Conservation (phyloP, 2,888 invertebrate genomes). For the Hoplodrina blanda region DNA sequence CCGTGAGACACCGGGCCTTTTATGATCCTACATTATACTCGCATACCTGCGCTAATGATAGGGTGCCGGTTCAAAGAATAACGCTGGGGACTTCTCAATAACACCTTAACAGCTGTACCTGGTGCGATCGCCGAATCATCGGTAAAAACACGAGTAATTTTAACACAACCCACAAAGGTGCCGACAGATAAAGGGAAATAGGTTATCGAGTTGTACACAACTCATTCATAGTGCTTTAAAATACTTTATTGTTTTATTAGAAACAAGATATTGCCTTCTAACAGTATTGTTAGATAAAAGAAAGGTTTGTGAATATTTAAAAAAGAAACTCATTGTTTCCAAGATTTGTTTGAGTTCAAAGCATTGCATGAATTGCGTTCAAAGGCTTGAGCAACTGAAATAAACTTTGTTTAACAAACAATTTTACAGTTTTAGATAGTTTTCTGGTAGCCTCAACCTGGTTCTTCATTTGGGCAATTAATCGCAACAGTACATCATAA, state of each 20-base stretch:
- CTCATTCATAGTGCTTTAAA: conserved; percentile 66
- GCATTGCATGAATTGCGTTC: conserved; percentile 37
- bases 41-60: conserved; percentile 86
- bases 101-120: conserved; percentile 77
- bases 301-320: conserved; percentile 50
- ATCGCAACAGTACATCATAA: conserved; percentile 58
- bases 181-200: conserved; percentile 75
- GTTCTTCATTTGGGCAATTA: conserved; percentile 43
- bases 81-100: conserved; percentile 77
- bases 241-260: conserved; percentile 76
- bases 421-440: conserved; percentile 18
- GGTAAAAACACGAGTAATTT: conserved; percentile 67
- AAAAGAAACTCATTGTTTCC: conserved; percentile 45
- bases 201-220: conserved; percentile 74
- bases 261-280: conserved; percentile 44
- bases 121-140: conserved; percentile 41
- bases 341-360: conserved; percentile 23
- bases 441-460: conserved; percentile 38
- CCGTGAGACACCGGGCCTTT: conserved; percentile 74
- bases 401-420: conserved; percentile 7
- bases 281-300: conserved; percentile 36
- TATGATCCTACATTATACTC: conserved; percentile 69
- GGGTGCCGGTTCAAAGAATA: conserved; percentile 74
- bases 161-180: conserved; percentile 69
- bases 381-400: conserved; percentile 31